A percentile compares a stretch with the other conserved stretches of the same genome.
Evolutionary conservation across 1,140 invertebrate species (phyloP).

Genomic region (Pygmarrhopalites habei): DNA sequence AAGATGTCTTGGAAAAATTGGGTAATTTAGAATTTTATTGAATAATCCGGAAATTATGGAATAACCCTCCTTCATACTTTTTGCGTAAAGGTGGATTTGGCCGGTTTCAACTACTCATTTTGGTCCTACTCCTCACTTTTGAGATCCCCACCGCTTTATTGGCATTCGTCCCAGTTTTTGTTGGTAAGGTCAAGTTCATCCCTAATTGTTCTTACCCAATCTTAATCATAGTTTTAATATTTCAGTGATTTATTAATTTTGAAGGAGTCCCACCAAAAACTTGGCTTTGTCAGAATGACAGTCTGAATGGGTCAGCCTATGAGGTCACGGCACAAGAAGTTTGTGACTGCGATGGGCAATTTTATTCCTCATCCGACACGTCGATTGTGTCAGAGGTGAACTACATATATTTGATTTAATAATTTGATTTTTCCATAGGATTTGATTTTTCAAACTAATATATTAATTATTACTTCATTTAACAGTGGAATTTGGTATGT

Average conservation of each 20-base stretch:
- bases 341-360: no score
- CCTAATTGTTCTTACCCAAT: not conserved
- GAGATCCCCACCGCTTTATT: constrained; percentile 22
- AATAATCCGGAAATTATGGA: not conserved
- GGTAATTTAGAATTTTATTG: no score
- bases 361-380: not conserved
- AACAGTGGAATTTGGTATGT: constrained; percentile 26
- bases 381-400: constrained; percentile 4
- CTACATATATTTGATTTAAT: no score
- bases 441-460: no score
- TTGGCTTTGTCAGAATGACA: constrained; percentile 2
- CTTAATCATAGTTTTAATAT: not conserved
- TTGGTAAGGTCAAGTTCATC: not conserved
- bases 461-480: not conserved
- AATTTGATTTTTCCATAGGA: not conserved
- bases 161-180: constrained; percentile 21
- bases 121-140: constrained; percentile 2
- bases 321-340: no score
- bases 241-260: not conserved
- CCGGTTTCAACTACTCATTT: constrained; percentile 15
- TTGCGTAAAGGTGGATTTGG: constrained; percentile 19
- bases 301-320: no score
- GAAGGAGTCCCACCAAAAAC: not conserved
- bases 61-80: not conserved
- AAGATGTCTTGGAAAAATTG: not conserved